Conservation (phyloP, 2,888 invertebrate genomes). For the Phyto melanocephala region DNA sequence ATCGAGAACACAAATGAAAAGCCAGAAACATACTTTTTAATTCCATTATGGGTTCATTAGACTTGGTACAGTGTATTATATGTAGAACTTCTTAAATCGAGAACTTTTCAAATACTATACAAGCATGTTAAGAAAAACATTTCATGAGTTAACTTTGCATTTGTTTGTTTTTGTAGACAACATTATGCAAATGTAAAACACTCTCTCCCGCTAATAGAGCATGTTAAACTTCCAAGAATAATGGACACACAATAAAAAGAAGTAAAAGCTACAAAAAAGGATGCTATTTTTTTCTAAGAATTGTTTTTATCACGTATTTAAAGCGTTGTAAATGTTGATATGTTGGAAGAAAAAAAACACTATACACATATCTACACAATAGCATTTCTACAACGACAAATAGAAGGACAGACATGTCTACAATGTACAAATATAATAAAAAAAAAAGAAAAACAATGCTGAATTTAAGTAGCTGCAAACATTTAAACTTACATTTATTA, state of each 20-base stretch:
- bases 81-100: background rate
- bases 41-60: background rate
- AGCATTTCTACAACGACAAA: conserved; percentile 5
- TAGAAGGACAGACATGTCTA: conserved; percentile 1
- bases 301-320: conserved; percentile 64
- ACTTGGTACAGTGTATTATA: background rate
- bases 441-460: conserved; percentile 22
- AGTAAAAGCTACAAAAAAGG: conserved; percentile 27
- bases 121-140: background rate
- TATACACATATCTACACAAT: conserved; percentile 13
- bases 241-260: conserved; percentile 48
- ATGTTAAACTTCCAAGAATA: conserved; percentile 64
- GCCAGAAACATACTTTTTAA: background rate
- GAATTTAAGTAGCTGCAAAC: conserved; percentile 57
- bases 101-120: background rate
- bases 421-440: background rate
- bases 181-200: conserved; percentile 64
- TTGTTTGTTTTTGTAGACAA: conserved; percentile 50
- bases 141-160: conserved; percentile 47
- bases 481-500: conserved; percentile 45
- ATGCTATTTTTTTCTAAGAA: conserved; percentile 60
- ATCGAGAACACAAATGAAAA: too few relatives aligned
- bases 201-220: conserved; percentile 65
- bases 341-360: conserved; percentile 21
- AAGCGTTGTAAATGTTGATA: conserved; percentile 62